Percentiles rank a stretch among this genome's conserved stretches.
These are phyloP conservation scores for Incurvaria masculella DNA, from an alignment of 2,888 invertebrate species.

Conservation along the genomic window DNA sequence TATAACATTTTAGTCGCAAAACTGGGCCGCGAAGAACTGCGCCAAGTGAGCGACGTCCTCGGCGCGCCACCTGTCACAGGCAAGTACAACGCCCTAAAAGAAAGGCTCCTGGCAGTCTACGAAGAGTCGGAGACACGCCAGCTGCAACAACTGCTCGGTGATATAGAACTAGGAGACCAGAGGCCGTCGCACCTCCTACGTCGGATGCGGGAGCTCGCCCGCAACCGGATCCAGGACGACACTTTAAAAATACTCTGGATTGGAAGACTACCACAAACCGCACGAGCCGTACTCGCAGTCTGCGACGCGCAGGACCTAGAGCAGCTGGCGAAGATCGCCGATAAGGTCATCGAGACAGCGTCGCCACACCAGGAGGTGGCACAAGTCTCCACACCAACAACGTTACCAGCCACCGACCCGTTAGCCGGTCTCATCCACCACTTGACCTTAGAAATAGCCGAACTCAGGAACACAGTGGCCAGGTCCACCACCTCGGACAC, in stretches of 20 bases:
- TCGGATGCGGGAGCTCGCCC: slow-evolving; percentile 13
- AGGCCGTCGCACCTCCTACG: background rate
- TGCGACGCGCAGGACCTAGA: slow-evolving; percentile 1
- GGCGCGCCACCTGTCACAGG: slow-evolving; percentile 7
- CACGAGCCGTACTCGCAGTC: slow-evolving; percentile 4
- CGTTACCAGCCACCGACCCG: too few relatives aligned
- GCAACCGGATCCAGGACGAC: slow-evolving; percentile 13
- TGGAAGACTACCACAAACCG: slow-evolving; percentile 2
- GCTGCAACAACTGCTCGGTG: background rate
- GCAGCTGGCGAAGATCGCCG: slow-evolving; percentile 3
- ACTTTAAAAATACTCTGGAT: slow-evolving; percentile 9
- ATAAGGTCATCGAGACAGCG: slow-evolving; percentile 5
- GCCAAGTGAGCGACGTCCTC: slow-evolving; percentile 12
- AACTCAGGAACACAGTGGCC: too few relatives aligned
- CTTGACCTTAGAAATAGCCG: too few relatives aligned
- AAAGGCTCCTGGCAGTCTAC: slow-evolving; percentile 3
- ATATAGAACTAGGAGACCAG: background rate
- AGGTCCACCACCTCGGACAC: too few relatives aligned
- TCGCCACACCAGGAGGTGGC: too few relatives aligned
- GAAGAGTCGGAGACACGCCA: background rate
- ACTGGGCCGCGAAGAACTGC: slow-evolving; percentile 8
- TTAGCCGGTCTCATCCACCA: too few relatives aligned
- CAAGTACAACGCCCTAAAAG: slow-evolving; percentile 9
- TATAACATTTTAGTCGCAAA: slow-evolving; percentile 1
- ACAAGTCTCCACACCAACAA: too few relatives aligned